A percentile compares a stretch with the other conserved stretches of the same genome.
phyloP scores from a whole-genome alignment of 2,888 invertebrate genomes.

The Priocnemis perturbator region DNA sequence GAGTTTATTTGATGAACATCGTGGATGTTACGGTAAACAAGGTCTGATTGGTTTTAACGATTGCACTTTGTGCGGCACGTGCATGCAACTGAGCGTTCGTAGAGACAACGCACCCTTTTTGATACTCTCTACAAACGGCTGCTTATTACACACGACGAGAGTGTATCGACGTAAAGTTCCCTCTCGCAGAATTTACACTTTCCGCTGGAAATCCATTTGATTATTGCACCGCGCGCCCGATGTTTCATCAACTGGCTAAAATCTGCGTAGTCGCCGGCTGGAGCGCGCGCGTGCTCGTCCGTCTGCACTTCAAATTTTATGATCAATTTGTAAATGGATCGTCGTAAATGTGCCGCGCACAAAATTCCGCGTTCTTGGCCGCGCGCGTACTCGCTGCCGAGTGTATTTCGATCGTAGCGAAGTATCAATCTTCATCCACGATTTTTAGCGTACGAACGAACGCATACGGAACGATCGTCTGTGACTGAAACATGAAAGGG shows the following conservation, averaged over 20 bases:
- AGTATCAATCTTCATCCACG: neutral
- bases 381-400: neutral
- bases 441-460: neutral
- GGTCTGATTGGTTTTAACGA: neutral
- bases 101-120: neutral
- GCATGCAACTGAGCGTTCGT: neutral
- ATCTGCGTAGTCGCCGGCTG: neutral
- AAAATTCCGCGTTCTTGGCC: too few relatives aligned
- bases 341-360: neutral
- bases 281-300: neutral
- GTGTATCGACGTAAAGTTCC: too few relatives aligned
- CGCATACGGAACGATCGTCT: too few relatives aligned
- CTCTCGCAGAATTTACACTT: too few relatives aligned
- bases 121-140: neutral
- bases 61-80: too few relatives aligned
- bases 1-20: slow-evolving; percentile 17
- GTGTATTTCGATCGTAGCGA: neutral
- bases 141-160: too few relatives aligned
- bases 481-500: too few relatives aligned
- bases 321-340: slow-evolving; percentile 6
- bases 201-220: neutral
- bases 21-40: slow-evolving; percentile 9
- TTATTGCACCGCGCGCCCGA: neutral
- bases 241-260: neutral
- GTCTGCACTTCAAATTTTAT: neutral